phyloP scores from a whole-genome alignment of 37 sponge, comb jelly and placozoan species.

The Chondrilla cf. caribensis region DNA sequence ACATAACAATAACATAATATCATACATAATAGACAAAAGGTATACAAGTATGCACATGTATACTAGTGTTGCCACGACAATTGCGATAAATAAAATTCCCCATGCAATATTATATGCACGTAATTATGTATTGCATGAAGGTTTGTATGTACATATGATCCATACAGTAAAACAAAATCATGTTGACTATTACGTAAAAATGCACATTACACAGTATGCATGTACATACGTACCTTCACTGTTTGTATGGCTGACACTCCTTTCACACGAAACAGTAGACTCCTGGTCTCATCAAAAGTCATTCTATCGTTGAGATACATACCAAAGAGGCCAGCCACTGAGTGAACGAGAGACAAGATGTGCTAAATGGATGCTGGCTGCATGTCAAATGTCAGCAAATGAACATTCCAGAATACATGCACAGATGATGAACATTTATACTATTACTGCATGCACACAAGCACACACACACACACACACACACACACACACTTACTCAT shows the following conservation, averaged over 20 bases:
- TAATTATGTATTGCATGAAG: too few relatives aligned
- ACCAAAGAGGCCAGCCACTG: conserved; percentile 45
- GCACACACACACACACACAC: too few relatives aligned
- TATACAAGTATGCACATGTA: too few relatives aligned
- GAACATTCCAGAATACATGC: background rate
- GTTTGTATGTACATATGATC: too few relatives aligned
- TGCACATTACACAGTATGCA: background rate
- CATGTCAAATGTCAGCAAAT: background rate
- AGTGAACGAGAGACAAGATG: background rate
- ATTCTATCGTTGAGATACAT: conserved; percentile 56
- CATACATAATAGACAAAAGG: too few relatives aligned
- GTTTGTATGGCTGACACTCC: conserved; percentile 80
- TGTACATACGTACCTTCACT: conserved; percentile 56
- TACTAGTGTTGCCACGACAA: too few relatives aligned
- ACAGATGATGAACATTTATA: too few relatives aligned
- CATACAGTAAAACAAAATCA: background rate
- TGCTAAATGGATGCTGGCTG: too few relatives aligned
- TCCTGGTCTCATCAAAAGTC: conserved; percentile 50
- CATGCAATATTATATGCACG: too few relatives aligned
- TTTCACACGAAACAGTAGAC: conserved; percentile 33
- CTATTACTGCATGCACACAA: too few relatives aligned
- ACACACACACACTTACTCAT: conserved; percentile 33
- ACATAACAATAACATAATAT: too few relatives aligned
- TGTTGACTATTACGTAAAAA: background rate
- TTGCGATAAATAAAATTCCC: too few relatives aligned